phyloP scores from a whole-genome alignment of 2,888 invertebrate species.

The Sepioteuthis lessoniana region DNA sequence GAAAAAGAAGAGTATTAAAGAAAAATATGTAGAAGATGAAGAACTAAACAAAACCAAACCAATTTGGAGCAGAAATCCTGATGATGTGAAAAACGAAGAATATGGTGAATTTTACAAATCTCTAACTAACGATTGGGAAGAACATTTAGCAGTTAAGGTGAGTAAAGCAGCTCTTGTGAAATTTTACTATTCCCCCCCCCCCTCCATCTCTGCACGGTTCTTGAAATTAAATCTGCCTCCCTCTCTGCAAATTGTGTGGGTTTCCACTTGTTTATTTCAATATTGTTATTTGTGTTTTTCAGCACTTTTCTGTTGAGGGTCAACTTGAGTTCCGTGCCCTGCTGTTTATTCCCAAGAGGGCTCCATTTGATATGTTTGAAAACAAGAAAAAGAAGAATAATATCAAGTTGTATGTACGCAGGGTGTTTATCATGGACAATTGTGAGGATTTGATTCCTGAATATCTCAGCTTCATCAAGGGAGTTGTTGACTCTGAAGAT shows the following conservation, averaged over 20 bases:
- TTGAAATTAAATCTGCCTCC: too few relatives aligned
- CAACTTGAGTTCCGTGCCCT: constrained; percentile 92
- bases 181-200: neutral
- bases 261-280: neutral
- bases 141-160: constrained; percentile 92
- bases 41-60: constrained; percentile 99
- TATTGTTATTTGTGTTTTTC: neutral
- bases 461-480: constrained; percentile 87
- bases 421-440: constrained; percentile 99
- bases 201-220: neutral
- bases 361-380: constrained; percentile 98
- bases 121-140: constrained; percentile 97
- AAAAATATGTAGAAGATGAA: constrained; percentile 98
- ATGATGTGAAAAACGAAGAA: constrained; percentile 95
- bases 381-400: constrained; percentile 99
- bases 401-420: constrained; percentile 96
- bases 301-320: constrained; percentile 66
- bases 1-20: constrained; percentile 91
- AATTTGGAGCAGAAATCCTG: constrained; percentile 97
- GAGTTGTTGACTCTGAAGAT: constrained; percentile 99
- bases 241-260: neutral
- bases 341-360: constrained; percentile 91
- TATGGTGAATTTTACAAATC: constrained; percentile 99
- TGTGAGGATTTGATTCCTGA: constrained; percentile 99
- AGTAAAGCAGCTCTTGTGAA: neutral